Evolutionary conservation across 2,888 invertebrate genomes (phyloP), one percentile per base, ranked within the genome.

Genomic region (Kuschelorhynchus macadamiae): DNA sequence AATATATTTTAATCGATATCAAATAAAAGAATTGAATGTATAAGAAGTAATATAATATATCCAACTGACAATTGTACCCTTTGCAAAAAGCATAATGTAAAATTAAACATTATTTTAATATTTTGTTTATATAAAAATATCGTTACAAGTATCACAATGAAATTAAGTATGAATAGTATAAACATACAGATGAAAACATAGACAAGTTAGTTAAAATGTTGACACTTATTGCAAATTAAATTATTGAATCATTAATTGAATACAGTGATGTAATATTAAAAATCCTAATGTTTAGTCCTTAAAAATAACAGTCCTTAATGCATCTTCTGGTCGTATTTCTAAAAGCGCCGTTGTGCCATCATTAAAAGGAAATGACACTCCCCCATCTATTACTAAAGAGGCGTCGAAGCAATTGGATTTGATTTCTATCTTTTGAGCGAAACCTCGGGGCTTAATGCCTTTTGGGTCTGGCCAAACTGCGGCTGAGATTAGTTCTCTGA

Each of bases 341-440:
- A 99, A 84, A 7, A 91, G 82, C 0, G 94, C 97, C 72, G 92
- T 89, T 0, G 96, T 92, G 1, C 98, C 98, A 80, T 96, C 95
- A 83, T 97, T 98, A 84, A 98, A 99, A 0, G 92, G 90, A 80
- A 95, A 95, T 0, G 95, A 94, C 12, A 96, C 91, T 71, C 97
- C 95, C 20, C 99, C 98, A 82, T 99, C 99, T 17, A 99, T 90
- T 0, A 98, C 98, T 14, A 99, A 85, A 80, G 93, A 88, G 11
- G 94, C 96, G 83, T 96, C 95, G 77, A 91, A 91, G 85, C 98
- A 98, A 68, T 94, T 91, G 0, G 97, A 98, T 79, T 90, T 90
- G 20, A 98, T 89, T 52, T 89, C 89, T 55, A 97, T 88, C 50
- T 88, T 89, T 21, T 86, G 85, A 0, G 93, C 94, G 79, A 91